Base-by-base conservation (phyloP, 2,797 vertebrate genomes). In the Anguilla anguilla region DNA sequence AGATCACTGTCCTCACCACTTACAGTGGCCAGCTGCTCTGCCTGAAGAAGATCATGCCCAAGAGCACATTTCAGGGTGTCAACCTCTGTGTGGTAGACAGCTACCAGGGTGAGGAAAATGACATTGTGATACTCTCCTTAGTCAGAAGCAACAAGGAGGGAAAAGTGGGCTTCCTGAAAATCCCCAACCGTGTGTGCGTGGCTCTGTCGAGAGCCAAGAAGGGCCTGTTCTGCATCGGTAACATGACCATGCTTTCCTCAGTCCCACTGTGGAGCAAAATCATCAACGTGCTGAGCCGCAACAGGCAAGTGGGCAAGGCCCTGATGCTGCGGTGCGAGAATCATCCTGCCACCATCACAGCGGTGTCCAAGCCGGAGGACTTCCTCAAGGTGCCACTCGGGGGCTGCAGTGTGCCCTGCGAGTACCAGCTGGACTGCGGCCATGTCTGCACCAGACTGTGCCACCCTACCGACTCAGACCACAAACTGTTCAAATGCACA, bases 61-160 rank as follows among this genome's bases (percentile, higher is more conserved):
- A 82, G 55, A 84, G 57, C 10, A 79, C 25, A 3, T 90, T 90
- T 49, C 2, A 88, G 31, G 89, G 87, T 9, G 87, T 92, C 6
- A 85, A 82, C 13, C 84, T 92, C 2, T 90, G 89, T 43, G 92
- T 91, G 13, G 90, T 92, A n/a, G 92, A 92, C 81, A 88, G 90
- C 31, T 92, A 88, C 83, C 92, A 92, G 85, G 92, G 92, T 35
- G 92, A 92, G 64, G 92, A 92, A 79, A 92, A 92, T 35, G 90
- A 92, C 35, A 92, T 92, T 43, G 87, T 92, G 17, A 90, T 92
- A 25, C 89, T 92, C 10, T 92, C 92, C 3, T 82, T 92, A 49
- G 91, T 92, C 17, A 87, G 92, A 17, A 92, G 92, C 82, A 92
- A 92, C 55, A 7, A 22, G 46, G 55, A 85, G 49, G 89, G 88